These are phyloP conservation scores for Mus minutoides DNA, from an alignment of 2,797 vertebrate genomes.

Conservation along the genomic window DNA sequence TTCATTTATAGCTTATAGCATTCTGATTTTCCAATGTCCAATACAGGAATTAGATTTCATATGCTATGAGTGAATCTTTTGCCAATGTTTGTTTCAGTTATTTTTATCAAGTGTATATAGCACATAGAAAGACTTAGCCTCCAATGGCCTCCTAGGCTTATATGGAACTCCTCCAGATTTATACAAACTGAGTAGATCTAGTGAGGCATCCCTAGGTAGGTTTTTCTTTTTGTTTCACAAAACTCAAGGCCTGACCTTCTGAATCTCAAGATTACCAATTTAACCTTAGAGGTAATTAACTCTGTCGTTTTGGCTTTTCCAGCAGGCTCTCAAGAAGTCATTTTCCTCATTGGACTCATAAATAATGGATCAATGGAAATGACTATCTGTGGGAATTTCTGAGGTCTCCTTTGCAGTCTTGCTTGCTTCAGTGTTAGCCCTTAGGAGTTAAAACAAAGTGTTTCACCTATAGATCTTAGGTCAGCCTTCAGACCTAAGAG, in stretches of 20 bases:
- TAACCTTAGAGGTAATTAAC: background rate
- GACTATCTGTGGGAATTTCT: background rate
- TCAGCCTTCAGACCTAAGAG: background rate
- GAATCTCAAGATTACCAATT: background rate
- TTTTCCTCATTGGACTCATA: slow-evolving; percentile 3
- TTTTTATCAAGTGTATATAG: slow-evolving; percentile 12
- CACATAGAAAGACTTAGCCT: slow-evolving; percentile 8
- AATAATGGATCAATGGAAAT: background rate
- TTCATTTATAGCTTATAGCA: background rate
- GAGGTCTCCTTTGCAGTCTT: background rate
- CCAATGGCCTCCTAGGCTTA: background rate
- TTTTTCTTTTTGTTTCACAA: background rate
- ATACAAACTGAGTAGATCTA: background rate
- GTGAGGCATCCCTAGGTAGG: background rate
- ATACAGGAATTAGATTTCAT: slow-evolving; percentile 8
- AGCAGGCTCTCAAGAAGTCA: background rate
- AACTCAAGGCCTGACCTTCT: background rate
- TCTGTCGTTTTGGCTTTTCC: background rate
- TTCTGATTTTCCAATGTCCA: slow-evolving; percentile 27
- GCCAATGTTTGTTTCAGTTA: background rate
- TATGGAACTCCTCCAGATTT: background rate
- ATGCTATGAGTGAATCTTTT: slow-evolving; percentile 8
- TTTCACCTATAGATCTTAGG: background rate
- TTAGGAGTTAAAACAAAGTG: background rate
- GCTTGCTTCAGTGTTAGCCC: background rate